A percentile compares a stretch with the other conserved stretches of the same genome.
Evolutionary conservation across 1,140 invertebrate genomes (phyloP).

Genomic region (Euura lappo): DNA sequence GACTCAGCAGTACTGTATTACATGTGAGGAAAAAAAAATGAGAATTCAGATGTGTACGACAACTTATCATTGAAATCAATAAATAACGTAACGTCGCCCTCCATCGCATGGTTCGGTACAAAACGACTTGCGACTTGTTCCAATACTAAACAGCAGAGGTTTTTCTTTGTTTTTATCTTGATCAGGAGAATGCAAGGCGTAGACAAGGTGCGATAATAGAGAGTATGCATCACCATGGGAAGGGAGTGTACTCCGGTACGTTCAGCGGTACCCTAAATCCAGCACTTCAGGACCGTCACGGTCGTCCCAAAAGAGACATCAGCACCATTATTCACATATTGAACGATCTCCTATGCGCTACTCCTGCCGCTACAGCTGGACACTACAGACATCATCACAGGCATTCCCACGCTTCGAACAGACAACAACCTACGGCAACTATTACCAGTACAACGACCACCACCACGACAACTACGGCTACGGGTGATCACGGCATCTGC

Average conservation of each 20-base stretch:
- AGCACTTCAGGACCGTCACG: slow-evolving; percentile 89
- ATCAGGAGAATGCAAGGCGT: slow-evolving; percentile 55
- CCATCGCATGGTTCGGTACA: background rate
- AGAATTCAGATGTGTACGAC: background rate
- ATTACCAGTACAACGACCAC: slow-evolving; percentile 26
- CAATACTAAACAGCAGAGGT: slow-evolving; percentile 6
- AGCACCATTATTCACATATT: slow-evolving; percentile 95
- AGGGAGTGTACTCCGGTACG: slow-evolving; percentile 86
- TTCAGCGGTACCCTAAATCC: slow-evolving; percentile 90
- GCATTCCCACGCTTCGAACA: slow-evolving; percentile 32
- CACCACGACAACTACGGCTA: slow-evolving; percentile 24
- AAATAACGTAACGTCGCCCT: background rate
- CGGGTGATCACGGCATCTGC: slow-evolving; percentile 32
- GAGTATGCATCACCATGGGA: slow-evolving; percentile 92
- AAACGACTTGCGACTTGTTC: background rate
- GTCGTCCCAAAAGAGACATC: slow-evolving; percentile 89
- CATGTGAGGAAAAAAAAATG: background rate
- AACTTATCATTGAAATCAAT: background rate
- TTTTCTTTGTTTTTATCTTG: slow-evolving; percentile 17
- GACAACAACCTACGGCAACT: slow-evolving; percentile 41
- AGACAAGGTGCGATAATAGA: slow-evolving; percentile 86
- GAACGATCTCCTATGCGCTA: slow-evolving; percentile 90
- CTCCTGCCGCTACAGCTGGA: slow-evolving; percentile 65
- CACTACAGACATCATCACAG: slow-evolving; percentile 55
- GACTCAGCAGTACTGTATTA: no score